Conservation (phyloP, 1,140 invertebrate genomes). For the Ips nitidus region DNA sequence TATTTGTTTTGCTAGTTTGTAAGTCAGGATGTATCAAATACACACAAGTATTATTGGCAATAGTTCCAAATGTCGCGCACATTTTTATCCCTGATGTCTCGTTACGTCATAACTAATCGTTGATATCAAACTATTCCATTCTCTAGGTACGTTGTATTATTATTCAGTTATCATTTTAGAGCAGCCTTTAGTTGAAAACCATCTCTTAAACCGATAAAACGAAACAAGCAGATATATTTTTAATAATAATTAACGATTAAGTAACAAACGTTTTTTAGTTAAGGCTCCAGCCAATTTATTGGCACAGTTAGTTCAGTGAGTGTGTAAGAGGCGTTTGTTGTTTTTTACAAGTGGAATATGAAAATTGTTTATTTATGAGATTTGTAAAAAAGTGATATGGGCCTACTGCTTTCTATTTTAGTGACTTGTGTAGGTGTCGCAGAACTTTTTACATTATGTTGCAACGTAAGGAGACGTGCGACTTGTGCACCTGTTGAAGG, state of each 20-base stretch:
- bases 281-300: constrained; percentile 38
- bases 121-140: neutral
- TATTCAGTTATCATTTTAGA: too few species aligned
- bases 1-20: neutral
- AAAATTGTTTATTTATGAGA: constrained; percentile 32
- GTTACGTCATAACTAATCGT: constrained; percentile 12
- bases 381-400: constrained; percentile 55
- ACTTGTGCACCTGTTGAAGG: constrained; percentile 1
- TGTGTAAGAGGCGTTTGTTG: constrained; percentile 4
- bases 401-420: constrained; percentile 68
- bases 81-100: constrained; percentile 27
- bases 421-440: constrained; percentile 71
- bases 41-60: constrained; percentile 15
- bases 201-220: constrained; percentile 1
- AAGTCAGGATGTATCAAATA: too few species aligned
- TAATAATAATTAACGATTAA: constrained; percentile 40
- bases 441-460: constrained; percentile 64
- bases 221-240: constrained; percentile 16
- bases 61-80: constrained; percentile 23
- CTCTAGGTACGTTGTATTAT: too few species aligned
- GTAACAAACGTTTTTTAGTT: constrained; percentile 38
- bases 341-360: neutral
- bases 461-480: constrained; percentile 53
- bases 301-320: constrained; percentile 32
- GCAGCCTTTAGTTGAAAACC: too few species aligned